Evolutionary conservation across 2,113 vertebrate species (phyloP).

Genomic region (Larimichthys polyactis): DNA sequence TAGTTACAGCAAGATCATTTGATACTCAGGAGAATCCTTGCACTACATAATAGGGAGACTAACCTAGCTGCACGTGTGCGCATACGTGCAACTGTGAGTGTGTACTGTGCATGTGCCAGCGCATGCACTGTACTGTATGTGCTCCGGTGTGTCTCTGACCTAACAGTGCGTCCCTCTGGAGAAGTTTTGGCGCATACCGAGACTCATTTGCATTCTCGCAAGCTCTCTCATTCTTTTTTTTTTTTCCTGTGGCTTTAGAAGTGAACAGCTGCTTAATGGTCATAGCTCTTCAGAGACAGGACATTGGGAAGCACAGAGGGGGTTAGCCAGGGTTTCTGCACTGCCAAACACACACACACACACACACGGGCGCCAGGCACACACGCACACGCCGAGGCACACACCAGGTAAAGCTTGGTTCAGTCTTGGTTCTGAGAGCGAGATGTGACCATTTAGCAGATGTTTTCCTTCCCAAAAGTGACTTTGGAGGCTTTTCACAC

Average conservation of each 20-base stretch:
- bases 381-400: slow-evolving; percentile 25
- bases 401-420: slow-evolving; percentile 72
- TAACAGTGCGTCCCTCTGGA: slow-evolving; percentile 74
- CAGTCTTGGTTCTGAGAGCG: slow-evolving; percentile 57
- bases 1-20: slow-evolving; percentile 72
- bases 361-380: slow-evolving; percentile 15
- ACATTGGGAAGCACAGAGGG: slow-evolving; percentile 77
- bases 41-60: slow-evolving; percentile 69
- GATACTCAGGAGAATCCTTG: slow-evolving; percentile 71
- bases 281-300: slow-evolving; percentile 83
- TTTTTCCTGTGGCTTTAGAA: slow-evolving; percentile 73
- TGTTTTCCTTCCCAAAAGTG: slow-evolving; percentile 74
- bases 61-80: slow-evolving; percentile 58
- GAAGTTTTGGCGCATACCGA: slow-evolving; percentile 73
- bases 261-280: slow-evolving; percentile 84
- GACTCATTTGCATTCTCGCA: slow-evolving; percentile 81
- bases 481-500: slow-evolving; percentile 74
- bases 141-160: slow-evolving; percentile 63
- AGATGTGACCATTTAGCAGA: slow-evolving; percentile 80
- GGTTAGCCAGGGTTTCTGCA: slow-evolving; percentile 72
- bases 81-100: slow-evolving; percentile 18
- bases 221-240: slow-evolving; percentile 60
- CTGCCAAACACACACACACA: slow-evolving; percentile 36
- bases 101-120: slow-evolving; percentile 38
- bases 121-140: slow-evolving; percentile 36